Base-by-base conservation (phyloP, 2,888 invertebrate species). In the Geotrupes spiniger region DNA sequence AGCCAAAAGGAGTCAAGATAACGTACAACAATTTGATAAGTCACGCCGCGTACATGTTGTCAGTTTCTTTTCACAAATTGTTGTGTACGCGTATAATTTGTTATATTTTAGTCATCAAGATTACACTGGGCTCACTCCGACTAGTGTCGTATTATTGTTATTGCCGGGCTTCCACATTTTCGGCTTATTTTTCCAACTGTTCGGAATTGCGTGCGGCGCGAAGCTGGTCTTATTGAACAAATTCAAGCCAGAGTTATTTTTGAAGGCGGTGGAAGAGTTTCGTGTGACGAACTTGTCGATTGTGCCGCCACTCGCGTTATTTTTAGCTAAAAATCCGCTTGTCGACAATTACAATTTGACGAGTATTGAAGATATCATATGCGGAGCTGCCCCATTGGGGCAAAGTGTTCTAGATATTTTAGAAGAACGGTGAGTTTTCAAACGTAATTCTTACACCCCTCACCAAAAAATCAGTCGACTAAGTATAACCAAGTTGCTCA, bases 1-100 rank as follows among this genome's bases (percentile, higher is more conserved):
- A 88, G 44, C 86, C 89, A 0, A 89, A 89, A 68, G 88, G 87
- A 16, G 89, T 89, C 0, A 80, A 83, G 77, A 72, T 88, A 2
- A 83, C 85, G 2, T 85, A 88, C 66, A 73, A 74, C 16, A 89
- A 88, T 70, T 73, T 84, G 69, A 77, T 76, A 62, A 72, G 71
- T 61, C 29, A 12, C 12, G 40, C 40, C 37, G 58, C 33, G 39
- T 38, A 45, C 11, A 10, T 48, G 14, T 11, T n/a, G 49, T 54
- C 46, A 45, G 36, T 21, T 21, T 21, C 6, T 21, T 21, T 21
- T 21, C 21, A 21, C 21, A n/a, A n/a, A n/a, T n/a, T n/a, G n/a
- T n/a, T n/a, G n/a, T n/a, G n/a, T n/a, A n/a, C n/a, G n/a, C n/a
- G n/a, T n/a, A n/a, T n/a, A n/a, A n/a, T n/a, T n/a, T n/a, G n/a